phyloP scores from a whole-genome alignment of 2,797 vertebrate species.

The Tympanoctomys barrerae region DNA sequence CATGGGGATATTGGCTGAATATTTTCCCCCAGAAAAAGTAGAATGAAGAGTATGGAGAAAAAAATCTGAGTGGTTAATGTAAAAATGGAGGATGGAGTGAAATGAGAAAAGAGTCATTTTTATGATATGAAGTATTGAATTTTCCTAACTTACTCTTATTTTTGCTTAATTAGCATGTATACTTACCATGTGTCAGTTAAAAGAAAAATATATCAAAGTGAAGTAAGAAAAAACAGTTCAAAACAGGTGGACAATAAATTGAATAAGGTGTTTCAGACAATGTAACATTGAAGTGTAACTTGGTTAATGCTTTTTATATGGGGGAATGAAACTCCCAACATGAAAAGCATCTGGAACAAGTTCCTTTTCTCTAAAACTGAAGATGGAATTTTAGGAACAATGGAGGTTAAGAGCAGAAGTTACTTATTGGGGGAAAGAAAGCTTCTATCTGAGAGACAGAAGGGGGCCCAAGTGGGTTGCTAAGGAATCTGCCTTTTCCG shows the following conservation, averaged over 20 bases:
- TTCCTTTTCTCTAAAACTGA: too few relatives aligned
- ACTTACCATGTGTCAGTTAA: background rate
- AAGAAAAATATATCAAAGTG: background rate
- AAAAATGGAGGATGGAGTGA: background rate
- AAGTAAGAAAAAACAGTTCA: background rate
- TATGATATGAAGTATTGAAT: background rate
- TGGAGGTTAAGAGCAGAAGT: too few relatives aligned
- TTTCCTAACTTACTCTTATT: background rate
- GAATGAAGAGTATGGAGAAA: background rate
- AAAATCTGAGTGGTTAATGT: background rate
- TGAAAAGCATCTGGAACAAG: too few relatives aligned
- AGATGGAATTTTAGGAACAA: too few relatives aligned
- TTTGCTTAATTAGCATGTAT: background rate
- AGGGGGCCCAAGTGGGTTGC: too few relatives aligned
- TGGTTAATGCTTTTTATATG: background rate
- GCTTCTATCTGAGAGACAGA: too few relatives aligned
- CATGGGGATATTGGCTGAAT: background rate
- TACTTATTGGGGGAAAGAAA: too few relatives aligned
- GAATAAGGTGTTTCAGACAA: background rate
- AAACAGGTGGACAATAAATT: background rate
- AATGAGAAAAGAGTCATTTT: background rate
- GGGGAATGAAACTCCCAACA: too few relatives aligned
- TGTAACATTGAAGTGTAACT: background rate
- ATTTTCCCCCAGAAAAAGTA: slow-evolving; percentile 7
- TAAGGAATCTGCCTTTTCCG: too few relatives aligned